Conservation (phyloP, 2,888 invertebrate genomes). For the Limnephilus lunatus region DNA sequence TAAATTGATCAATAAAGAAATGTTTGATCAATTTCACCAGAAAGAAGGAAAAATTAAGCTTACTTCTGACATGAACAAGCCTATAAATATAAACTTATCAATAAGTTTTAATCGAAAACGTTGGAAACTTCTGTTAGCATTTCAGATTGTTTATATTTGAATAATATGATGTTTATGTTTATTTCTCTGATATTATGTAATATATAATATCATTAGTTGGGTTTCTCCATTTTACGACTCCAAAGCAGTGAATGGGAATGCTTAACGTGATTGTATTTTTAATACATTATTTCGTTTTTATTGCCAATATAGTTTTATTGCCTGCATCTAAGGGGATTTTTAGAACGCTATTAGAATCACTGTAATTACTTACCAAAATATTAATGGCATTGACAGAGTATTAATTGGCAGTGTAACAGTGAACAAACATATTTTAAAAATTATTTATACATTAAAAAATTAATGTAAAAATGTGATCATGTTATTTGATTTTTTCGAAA, state of each 20-base stretch:
- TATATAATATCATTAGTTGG: conserved; percentile 15
- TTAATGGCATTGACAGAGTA: not conserved
- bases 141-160: conserved; percentile 9
- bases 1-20: too few relatives aligned
- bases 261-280: conserved; percentile 7
- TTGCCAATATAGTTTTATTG: not conserved
- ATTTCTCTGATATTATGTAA: not conserved
- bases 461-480: too few relatives aligned
- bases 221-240: conserved; percentile 17
- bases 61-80: too few relatives aligned
- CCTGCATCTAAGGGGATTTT: not conserved
- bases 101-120: not conserved
- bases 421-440: not conserved
- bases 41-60: too few relatives aligned
- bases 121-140: not conserved
- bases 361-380: not conserved
- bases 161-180: not conserved
- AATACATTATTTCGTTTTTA: conserved; percentile 32
- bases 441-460: too few relatives aligned
- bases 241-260: not conserved
- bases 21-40: too few relatives aligned
- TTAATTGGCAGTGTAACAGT: not conserved
- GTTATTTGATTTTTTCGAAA: too few relatives aligned
- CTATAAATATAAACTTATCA: too few relatives aligned
- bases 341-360: not conserved